phyloP scores from a whole-genome alignment of 2,888 invertebrate genomes.

The Thymelicus acteon region DNA sequence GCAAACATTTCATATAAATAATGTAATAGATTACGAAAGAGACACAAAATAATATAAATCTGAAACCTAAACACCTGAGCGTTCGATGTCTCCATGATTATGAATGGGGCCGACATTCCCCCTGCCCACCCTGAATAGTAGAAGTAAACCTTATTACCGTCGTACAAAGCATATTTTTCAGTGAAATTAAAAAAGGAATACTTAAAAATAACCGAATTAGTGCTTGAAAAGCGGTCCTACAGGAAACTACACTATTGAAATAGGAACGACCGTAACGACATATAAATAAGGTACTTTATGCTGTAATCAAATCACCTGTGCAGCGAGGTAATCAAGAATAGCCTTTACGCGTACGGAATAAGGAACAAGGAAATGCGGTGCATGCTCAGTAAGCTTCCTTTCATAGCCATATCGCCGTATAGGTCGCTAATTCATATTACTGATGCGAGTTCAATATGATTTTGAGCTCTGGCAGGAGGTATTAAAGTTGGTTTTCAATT shows the following conservation, averaged over 20 bases:
- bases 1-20: conserved; percentile 40
- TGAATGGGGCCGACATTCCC: conserved; percentile 66
- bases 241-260: conserved; percentile 1
- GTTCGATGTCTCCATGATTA: conserved; percentile 78
- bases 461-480: conserved; percentile 20
- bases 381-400: conserved; percentile 24
- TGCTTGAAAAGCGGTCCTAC: conserved; percentile 67
- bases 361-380: conserved; percentile 24
- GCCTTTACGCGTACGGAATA: conserved; percentile 13
- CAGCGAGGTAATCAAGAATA: conserved; percentile 1
- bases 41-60: conserved; percentile 71
- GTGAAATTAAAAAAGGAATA: conserved; percentile 39
- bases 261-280: conserved; percentile 11
- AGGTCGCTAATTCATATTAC: conserved; percentile 68
- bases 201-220: conserved; percentile 75
- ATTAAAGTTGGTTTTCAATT: conserved; percentile 27
- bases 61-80: conserved; percentile 81
- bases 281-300: conserved; percentile 23
- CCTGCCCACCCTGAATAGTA: conserved; percentile 46
- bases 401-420: conserved; percentile 71
- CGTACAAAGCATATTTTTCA: conserved; percentile 48
- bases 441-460: conserved; percentile 20
- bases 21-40: conserved; percentile 60
- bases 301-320: not conserved
- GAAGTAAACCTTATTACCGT: conserved; percentile 48